These are phyloP conservation scores for Platyura marginata DNA, from an alignment of 1,140 invertebrate species.

Conservation along the genomic window DNA sequence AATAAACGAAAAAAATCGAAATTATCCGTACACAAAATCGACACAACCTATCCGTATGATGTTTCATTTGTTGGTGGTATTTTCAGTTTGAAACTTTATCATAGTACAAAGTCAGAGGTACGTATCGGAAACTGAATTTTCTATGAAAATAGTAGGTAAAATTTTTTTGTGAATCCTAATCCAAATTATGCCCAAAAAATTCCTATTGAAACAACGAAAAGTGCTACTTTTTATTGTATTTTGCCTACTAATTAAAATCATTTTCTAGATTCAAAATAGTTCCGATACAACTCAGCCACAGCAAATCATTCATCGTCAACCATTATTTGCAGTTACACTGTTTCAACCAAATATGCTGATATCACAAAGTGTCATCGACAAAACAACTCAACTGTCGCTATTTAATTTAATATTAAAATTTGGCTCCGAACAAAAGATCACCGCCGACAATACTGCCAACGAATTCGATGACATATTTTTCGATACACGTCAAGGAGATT, in stretches of 20 bases:
- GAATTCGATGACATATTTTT: constrained; percentile 8
- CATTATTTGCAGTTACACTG: constrained; percentile 12
- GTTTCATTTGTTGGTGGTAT: constrained; percentile 19
- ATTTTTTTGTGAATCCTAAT: no score
- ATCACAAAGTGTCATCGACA: constrained; percentile 10
- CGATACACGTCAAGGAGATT: constrained; percentile 13
- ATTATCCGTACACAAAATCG: background rate
- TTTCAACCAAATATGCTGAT: constrained; percentile 19
- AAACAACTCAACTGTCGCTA: constrained; percentile 12
- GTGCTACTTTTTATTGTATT: no score
- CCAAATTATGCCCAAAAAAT: no score
- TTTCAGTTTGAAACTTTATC: constrained; percentile 6
- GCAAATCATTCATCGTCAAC: constrained; percentile 4
- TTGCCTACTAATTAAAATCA: no score
- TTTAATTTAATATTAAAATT: constrained; percentile 14
- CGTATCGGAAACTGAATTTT: no score
- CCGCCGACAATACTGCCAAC: background rate
- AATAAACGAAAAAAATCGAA: constrained; percentile 5
- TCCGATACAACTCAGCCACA: no score
- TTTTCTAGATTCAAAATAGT: no score
- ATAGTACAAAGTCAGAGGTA: no score
- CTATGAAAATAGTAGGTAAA: no score
- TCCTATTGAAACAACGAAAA: no score
- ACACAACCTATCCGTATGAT: constrained; percentile 7
- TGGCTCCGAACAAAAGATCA: background rate